A percentile compares a stretch with the other conserved stretches of the same genome.
Conservation (phyloP, 1,140 invertebrate species). For the Centruroides sculpturatus region DNA sequence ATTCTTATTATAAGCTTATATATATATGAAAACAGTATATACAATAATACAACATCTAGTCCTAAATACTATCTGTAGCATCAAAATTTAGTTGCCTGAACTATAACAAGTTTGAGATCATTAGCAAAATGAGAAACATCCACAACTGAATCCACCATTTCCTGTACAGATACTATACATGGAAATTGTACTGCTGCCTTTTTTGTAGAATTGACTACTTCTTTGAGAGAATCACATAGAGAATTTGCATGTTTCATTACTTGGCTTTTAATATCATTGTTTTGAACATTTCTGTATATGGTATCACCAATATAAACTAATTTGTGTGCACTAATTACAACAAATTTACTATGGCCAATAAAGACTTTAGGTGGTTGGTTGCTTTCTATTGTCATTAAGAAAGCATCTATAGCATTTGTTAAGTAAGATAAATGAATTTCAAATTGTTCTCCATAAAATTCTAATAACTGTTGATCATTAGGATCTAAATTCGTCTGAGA, state of each 20-base stretch:
- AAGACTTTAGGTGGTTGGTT: slow-evolving; percentile 87
- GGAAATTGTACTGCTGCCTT: slow-evolving; percentile 79
- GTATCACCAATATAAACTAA: slow-evolving; percentile 87
- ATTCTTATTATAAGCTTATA: no score
- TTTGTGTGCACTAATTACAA: slow-evolving; percentile 80
- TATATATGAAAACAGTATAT: no score
- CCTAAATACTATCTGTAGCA: no score
- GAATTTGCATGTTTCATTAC: slow-evolving; percentile 64
- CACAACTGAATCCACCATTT: slow-evolving; percentile 81
- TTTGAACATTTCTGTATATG: slow-evolving; percentile 55
- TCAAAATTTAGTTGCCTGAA: no score
- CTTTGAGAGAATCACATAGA: slow-evolving; percentile 65
- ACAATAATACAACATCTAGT: no score
- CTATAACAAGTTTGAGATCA: slow-evolving; percentile 38
- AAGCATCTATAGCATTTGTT: slow-evolving; percentile 77
- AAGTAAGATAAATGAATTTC: slow-evolving; percentile 67
- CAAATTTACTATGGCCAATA: slow-evolving; percentile 82
- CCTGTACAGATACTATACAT: slow-evolving; percentile 71
- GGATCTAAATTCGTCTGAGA: slow-evolving; percentile 15
- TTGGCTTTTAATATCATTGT: slow-evolving; percentile 32
- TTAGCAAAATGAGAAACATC: slow-evolving; percentile 61
- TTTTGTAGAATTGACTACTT: slow-evolving; percentile 73
- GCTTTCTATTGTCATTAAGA: slow-evolving; percentile 74
- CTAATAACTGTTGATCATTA: slow-evolving; percentile 65
- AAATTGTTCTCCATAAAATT: slow-evolving; percentile 71